Percentiles rank a stretch among this genome's conserved stretches.
These are phyloP conservation scores for Heliconius ethilla DNA, from an alignment of 2,888 invertebrate species.

Conservation along the genomic window DNA sequence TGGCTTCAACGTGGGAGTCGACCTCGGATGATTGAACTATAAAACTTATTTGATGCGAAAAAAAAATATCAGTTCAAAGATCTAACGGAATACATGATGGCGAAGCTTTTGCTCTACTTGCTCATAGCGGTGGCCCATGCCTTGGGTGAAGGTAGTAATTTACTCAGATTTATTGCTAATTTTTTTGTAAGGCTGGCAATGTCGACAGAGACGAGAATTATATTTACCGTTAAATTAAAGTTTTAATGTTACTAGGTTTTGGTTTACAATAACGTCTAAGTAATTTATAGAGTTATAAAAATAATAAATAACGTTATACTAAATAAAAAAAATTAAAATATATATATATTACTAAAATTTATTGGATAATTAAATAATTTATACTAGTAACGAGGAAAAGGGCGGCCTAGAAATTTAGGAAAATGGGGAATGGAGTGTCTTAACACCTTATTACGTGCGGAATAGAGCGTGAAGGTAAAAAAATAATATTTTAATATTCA, in stretches of 20 bases:
- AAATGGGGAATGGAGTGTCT: too few relatives aligned
- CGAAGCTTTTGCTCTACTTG: conserved; percentile 43
- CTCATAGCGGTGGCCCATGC: conserved; percentile 51
- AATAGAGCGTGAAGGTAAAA: too few relatives aligned
- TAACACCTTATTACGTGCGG: too few relatives aligned
- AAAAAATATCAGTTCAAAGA: conserved; percentile 52
- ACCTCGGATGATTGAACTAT: conserved; percentile 70
- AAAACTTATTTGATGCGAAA: conserved; percentile 64
- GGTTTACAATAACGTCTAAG: not conserved
- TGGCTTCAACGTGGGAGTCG: conserved; percentile 61
- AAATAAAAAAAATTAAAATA: too few relatives aligned
- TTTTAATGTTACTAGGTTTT: not conserved
- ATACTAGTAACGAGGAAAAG: too few relatives aligned
- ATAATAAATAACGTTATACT: too few relatives aligned
- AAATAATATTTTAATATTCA: not conserved
- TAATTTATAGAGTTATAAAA: too few relatives aligned
- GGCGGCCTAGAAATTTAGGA: too few relatives aligned
- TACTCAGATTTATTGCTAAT: conserved; percentile 54
- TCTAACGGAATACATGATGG: conserved; percentile 64
- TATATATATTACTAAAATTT: too few relatives aligned
- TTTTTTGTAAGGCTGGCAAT: conserved; percentile 46
- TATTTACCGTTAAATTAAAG: conserved; percentile 42
- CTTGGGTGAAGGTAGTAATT: conserved; percentile 67
- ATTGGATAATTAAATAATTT: too few relatives aligned
- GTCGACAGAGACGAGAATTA: conserved; percentile 26